Evolutionary conservation across 2,113 vertebrate genomes (phyloP).

Genomic region (Neotoma lepida): DNA sequence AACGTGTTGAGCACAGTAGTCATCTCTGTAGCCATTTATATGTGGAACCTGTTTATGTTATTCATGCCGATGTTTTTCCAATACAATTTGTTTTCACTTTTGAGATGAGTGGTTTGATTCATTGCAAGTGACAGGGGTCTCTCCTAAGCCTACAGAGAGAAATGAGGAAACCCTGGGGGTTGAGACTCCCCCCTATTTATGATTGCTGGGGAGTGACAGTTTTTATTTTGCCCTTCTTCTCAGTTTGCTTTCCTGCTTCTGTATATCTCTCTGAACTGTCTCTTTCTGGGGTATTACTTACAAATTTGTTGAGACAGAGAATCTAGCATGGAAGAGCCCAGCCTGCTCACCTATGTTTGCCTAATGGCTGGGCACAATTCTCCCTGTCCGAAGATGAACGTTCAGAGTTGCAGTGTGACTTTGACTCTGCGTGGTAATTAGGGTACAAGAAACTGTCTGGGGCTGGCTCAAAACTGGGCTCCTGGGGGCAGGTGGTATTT

Average conservation of each 20-base stretch:
- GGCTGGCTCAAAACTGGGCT: not conserved
- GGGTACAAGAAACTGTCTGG: not conserved
- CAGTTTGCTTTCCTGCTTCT: not conserved
- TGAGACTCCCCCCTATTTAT: not conserved
- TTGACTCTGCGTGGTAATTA: not conserved
- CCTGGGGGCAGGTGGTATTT: not conserved
- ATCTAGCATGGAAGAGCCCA: not conserved
- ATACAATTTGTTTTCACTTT: constrained; percentile 1
- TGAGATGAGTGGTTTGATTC: not conserved
- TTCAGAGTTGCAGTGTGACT: not conserved
- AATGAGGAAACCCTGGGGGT: not conserved
- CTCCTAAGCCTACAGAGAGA: not conserved
- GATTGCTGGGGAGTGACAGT: not conserved
- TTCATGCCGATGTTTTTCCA: not conserved
- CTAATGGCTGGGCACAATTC: not conserved
- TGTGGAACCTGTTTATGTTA: not conserved
- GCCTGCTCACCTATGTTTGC: not conserved
- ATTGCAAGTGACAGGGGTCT: not conserved
- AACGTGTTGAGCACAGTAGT: not conserved
- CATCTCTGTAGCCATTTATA: not conserved
- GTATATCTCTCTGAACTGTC: not conserved
- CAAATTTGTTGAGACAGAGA: not conserved
- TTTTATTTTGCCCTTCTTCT: not conserved
- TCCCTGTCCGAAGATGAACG: not conserved
- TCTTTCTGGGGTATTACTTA: not conserved